Percentiles rank a stretch among this genome's conserved stretches.
These are phyloP conservation scores for Bufotes viridis DNA, from an alignment of 2,797 vertebrate genomes.

Conservation along the genomic window DNA sequence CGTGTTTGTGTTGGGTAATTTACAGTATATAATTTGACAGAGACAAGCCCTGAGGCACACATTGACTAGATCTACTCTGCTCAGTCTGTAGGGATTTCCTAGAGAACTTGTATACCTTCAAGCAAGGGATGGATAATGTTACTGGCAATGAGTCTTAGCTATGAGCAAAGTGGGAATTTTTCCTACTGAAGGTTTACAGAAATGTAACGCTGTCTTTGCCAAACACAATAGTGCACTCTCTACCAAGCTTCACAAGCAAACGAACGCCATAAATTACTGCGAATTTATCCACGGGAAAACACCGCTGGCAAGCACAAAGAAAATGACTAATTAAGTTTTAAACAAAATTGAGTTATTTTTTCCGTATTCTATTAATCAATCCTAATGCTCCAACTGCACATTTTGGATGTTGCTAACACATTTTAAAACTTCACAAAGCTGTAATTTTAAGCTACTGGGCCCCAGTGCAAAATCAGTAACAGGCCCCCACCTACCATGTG, in stretches of 20 bases:
- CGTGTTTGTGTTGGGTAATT: background rate
- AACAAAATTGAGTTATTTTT: background rate
- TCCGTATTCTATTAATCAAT: background rate
- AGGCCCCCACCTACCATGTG: background rate
- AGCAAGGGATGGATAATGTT: constrained; percentile 17
- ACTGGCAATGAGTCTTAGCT: constrained; percentile 2
- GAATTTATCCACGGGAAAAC: background rate
- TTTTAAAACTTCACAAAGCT: background rate
- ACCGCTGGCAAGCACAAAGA: background rate
- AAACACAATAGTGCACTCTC: constrained; percentile 17
- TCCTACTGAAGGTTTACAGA: background rate
- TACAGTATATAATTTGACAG: background rate
- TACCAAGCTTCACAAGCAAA: background rate
- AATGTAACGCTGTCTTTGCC: background rate
- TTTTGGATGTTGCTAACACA: background rate
- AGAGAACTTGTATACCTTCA: background rate
- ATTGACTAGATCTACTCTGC: background rate
- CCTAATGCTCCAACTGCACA: background rate
- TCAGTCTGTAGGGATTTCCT: constrained; percentile 3
- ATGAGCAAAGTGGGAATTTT: constrained; percentile 38
- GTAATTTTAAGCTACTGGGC: background rate
- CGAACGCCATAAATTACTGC: background rate
- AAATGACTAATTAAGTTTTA: background rate
- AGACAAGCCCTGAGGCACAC: background rate
- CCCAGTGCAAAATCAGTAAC: background rate